Conservation (phyloP, 2,888 invertebrate species). For the Pandemis corylana region DNA sequence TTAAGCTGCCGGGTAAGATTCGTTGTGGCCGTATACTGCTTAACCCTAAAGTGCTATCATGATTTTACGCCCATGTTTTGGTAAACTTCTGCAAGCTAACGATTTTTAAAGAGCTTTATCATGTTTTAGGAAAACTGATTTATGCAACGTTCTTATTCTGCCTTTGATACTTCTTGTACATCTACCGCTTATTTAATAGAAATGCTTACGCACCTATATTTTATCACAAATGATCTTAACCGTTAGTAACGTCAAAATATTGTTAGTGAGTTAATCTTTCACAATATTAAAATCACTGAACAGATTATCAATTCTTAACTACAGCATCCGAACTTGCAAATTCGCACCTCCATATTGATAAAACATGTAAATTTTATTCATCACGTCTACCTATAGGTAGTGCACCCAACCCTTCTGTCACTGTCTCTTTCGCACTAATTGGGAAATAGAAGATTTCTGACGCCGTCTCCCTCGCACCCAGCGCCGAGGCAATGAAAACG, state of each 20-base stretch:
- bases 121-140: neutral
- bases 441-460: slow-evolving; percentile 37
- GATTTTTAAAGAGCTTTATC: slow-evolving; percentile 10
- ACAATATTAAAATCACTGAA: neutral
- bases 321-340: slow-evolving; percentile 25
- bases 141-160: neutral
- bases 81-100: slow-evolving; percentile 26
- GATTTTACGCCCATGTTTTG: slow-evolving; percentile 54
- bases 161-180: too few relatives aligned
- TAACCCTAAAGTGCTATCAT: slow-evolving; percentile 60
- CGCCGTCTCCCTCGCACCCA: slow-evolving; percentile 33
- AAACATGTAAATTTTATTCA: slow-evolving; percentile 43
- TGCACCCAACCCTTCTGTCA: slow-evolving; percentile 40
- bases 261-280: neutral
- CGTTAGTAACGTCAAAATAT: neutral
- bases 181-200: too few relatives aligned
- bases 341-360: slow-evolving; percentile 42
- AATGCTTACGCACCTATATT: too few relatives aligned
- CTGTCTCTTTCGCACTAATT: slow-evolving; percentile 39
- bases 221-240: neutral
- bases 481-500: slow-evolving; percentile 40
- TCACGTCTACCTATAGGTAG: slow-evolving; percentile 36
- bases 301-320: slow-evolving; percentile 24
- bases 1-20: slow-evolving; percentile 66
- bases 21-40: slow-evolving; percentile 54